phyloP scores from a whole-genome alignment of 2,888 invertebrate genomes.

The Cosmia trapezina region DNA sequence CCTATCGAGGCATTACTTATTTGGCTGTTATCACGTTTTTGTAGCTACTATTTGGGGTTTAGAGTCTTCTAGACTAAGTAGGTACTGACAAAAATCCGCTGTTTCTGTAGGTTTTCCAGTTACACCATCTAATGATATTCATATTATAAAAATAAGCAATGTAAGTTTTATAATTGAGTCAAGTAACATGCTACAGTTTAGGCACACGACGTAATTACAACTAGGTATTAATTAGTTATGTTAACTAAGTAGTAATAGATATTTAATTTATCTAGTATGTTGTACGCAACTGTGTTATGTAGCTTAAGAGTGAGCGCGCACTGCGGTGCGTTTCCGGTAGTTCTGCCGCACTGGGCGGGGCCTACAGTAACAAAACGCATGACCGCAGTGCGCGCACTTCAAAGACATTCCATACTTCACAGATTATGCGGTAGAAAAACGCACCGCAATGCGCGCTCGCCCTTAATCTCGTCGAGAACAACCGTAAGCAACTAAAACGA shows the following conservation, averaged over 20 bases:
- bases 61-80: background rate
- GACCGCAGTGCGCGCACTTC: too few relatives aligned
- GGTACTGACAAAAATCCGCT: background rate
- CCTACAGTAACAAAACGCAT: too few relatives aligned
- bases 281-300: background rate
- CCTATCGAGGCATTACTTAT: constrained; percentile 53
- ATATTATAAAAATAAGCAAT: background rate
- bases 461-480: background rate
- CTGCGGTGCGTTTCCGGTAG: too few relatives aligned
- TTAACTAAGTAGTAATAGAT: background rate
- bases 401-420: too few relatives aligned
- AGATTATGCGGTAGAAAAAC: too few relatives aligned
- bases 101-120: background rate
- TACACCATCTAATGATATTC: background rate
- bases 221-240: background rate
- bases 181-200: background rate
- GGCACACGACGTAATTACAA: background rate
- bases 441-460: too few relatives aligned
- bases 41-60: background rate
- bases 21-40: constrained; percentile 13
- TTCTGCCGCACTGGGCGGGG: too few relatives aligned
- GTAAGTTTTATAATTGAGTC: constrained; percentile 11
- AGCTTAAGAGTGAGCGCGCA: too few relatives aligned
- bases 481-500: background rate
- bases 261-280: background rate